A percentile compares a stretch with the other conserved stretches of the same genome.
phyloP scores from a whole-genome alignment of 2,888 invertebrate species.

The Myathropa florea region DNA sequence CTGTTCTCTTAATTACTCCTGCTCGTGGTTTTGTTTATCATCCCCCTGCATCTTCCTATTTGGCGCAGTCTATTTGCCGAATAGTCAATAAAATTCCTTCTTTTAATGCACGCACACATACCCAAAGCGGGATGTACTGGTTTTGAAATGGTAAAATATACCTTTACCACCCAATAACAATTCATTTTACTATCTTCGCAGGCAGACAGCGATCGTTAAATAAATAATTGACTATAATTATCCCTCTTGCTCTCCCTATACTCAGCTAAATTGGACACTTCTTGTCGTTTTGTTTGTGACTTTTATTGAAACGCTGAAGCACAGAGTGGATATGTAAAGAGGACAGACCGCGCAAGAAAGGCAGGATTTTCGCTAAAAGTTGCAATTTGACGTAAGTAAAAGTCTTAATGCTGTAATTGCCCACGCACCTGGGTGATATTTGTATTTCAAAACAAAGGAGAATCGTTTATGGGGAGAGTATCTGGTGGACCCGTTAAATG shows the following conservation, averaged over 20 bases:
- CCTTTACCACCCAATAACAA: conserved; percentile 68
- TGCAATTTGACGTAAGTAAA: conserved; percentile 66
- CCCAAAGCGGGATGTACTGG: neutral
- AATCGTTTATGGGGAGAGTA: neutral
- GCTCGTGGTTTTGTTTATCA: neutral
- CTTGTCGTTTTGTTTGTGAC: conserved; percentile 41
- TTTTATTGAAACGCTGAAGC: conserved; percentile 54
- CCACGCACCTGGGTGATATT: conserved; percentile 60
- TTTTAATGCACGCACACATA: conserved; percentile 5
- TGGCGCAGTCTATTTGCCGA: conserved; percentile 41
- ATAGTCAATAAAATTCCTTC: conserved; percentile 55
- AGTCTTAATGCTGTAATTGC: conserved; percentile 68
- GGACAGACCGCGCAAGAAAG: neutral
- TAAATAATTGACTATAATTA: conserved; percentile 70
- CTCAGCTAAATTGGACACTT: conserved; percentile 32
- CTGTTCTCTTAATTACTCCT: conserved; percentile 54
- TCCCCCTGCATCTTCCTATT: neutral
- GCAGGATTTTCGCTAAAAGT: conserved; percentile 52
- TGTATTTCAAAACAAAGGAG: conserved; percentile 36
- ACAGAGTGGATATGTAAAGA: neutral
- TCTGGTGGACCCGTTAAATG: conserved; percentile 22
- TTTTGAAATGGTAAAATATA: conserved; percentile 35
- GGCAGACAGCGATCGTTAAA: conserved; percentile 68
- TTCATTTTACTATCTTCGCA: conserved; percentile 55
- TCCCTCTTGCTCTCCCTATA: conserved; percentile 26